Percentiles rank a stretch among this genome's conserved stretches.
phyloP scores from a whole-genome alignment of 2,113 vertebrate genomes.

The Polyodon spathula region DNA sequence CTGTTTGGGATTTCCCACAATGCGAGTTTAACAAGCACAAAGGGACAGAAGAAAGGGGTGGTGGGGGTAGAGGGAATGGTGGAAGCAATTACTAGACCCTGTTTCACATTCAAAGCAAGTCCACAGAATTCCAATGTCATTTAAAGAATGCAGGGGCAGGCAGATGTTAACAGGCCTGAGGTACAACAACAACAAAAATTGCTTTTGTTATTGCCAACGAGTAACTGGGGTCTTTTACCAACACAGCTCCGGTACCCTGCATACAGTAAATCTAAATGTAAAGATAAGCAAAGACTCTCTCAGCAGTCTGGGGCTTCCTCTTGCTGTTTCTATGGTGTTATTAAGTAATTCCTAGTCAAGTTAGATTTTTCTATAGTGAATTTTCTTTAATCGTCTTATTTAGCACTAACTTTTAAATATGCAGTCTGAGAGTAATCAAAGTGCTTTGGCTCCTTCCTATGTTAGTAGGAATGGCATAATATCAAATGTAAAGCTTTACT shows the following conservation, averaged over 20 bases:
- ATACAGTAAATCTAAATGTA: neutral
- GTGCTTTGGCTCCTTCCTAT: no score
- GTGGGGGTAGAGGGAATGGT: constrained; percentile 17
- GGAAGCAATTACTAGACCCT: constrained; percentile 14
- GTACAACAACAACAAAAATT: neutral
- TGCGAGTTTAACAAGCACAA: constrained; percentile 40
- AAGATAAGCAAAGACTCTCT: neutral
- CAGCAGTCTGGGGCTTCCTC: no score
- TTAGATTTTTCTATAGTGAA: no score
- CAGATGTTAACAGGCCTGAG: constrained; percentile 7
- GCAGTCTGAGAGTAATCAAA: no score
- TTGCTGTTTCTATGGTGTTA: no score
- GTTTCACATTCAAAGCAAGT: constrained; percentile 15
- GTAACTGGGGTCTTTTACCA: neutral
- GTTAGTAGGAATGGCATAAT: no score
- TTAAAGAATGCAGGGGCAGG: neutral
- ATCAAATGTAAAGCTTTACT: no score
- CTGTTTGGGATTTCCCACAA: constrained; percentile 48
- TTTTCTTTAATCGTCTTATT: no score
- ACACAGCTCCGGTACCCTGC: neutral
- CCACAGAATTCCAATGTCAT: neutral
- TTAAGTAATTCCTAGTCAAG: no score
- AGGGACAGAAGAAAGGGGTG: constrained; percentile 24
- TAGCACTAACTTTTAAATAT: no score
- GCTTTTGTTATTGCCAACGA: neutral